Evolutionary conservation across 2,888 invertebrate species (phyloP).

Genomic region (Pyrgus malvae): DNA sequence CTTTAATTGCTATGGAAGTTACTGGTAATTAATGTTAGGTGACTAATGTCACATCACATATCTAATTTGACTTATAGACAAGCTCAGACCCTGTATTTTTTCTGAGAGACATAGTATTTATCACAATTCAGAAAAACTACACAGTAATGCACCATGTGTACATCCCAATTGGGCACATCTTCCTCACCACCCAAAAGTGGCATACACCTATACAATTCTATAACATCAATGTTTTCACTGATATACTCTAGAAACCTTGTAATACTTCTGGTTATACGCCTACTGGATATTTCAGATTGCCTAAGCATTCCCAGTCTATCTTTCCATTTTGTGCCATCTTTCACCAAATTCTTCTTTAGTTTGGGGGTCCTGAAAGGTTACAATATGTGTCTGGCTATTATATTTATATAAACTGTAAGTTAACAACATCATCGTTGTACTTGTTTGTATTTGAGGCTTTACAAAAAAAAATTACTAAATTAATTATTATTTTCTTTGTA

Average conservation of each 20-base stretch:
- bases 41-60: no score
- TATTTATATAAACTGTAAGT: slow-evolving; percentile 1
- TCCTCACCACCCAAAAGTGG: slow-evolving; percentile 64
- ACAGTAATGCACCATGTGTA: slow-evolving; percentile 59
- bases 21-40: no score
- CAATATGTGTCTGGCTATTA: background rate
- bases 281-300: no score
- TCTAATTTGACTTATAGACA: no score
- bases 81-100: background rate
- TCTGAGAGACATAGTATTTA: background rate
- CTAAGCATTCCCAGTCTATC: no score
- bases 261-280: slow-evolving; percentile 53
- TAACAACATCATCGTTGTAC: slow-evolving; percentile 51
- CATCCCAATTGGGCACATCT: slow-evolving; percentile 58
- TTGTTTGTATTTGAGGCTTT: slow-evolving; percentile 57
- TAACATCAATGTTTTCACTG: slow-evolving; percentile 49
- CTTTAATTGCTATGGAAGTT: no score
- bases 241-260: slow-evolving; percentile 41
- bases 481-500: slow-evolving; percentile 3
- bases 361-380: slow-evolving; percentile 6
- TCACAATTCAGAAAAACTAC: slow-evolving; percentile 46
- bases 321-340: background rate
- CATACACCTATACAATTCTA: slow-evolving; percentile 68
- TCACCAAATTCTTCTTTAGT: background rate
- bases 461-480: slow-evolving; percentile 49